Conservation (phyloP, 2,797 vertebrate genomes). For the Sternotherus odoratus region DNA sequence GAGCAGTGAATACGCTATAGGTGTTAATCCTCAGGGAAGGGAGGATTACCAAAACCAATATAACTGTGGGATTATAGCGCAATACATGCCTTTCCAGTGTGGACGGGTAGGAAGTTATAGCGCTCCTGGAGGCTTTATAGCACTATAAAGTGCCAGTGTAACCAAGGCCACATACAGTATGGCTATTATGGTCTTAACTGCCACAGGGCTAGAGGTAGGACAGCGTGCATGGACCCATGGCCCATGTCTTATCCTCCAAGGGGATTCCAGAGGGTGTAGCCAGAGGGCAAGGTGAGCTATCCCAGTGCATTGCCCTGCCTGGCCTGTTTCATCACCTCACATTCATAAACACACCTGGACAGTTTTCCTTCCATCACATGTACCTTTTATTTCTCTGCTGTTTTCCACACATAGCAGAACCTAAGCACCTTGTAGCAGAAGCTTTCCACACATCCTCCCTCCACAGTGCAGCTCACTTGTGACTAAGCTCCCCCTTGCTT, state of each 20-base stretch:
- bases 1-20: no score
- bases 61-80: no score
- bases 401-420: neutral
- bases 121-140: no score
- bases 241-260: neutral
- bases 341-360: no score
- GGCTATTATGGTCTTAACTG: neutral
- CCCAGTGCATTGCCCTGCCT: neutral
- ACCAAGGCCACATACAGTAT: no score
- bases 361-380: neutral
- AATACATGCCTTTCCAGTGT: no score
- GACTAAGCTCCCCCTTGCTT: neutral
- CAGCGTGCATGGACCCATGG: neutral
- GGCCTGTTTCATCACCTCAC: neutral
- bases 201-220: neutral
- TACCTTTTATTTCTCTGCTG: neutral
- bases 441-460: neutral
- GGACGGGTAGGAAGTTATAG: no score
- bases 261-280: neutral
- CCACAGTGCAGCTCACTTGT: neutral
- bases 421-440: neutral
- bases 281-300: neutral
- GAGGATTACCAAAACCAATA: no score
- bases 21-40: no score
- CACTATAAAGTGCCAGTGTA: no score